Percentiles rank a stretch among this genome's conserved stretches.
phyloP scores from a whole-genome alignment of 2,888 invertebrate genomes.

The Drosophila kokeensis region DNA sequence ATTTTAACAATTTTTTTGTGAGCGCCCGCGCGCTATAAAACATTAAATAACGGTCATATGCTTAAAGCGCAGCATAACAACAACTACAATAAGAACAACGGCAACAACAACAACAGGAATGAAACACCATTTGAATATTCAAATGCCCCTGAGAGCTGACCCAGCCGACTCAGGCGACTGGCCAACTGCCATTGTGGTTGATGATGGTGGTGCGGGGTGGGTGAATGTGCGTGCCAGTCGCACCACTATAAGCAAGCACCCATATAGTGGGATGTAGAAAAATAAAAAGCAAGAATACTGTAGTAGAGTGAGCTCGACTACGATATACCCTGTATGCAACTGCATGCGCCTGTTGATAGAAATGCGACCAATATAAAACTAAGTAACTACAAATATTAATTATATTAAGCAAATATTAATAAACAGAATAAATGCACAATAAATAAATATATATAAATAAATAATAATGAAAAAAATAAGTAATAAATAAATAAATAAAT shows the following conservation, averaged over 20 bases:
- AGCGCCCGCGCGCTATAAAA: constrained; percentile 76
- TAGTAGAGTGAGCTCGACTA: background rate
- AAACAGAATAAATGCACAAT: too few species aligned
- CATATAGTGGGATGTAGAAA: constrained; percentile 44
- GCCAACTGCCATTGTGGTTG: constrained; percentile 35
- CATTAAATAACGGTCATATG: constrained; percentile 79
- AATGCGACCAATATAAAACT: background rate
- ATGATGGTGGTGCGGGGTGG: constrained; percentile 14
- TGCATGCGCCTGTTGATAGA: background rate
- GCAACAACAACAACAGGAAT: background rate
- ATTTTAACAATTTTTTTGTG: constrained; percentile 70
- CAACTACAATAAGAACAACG: constrained; percentile 6
- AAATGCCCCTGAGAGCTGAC: constrained; percentile 75
- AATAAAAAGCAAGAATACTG: constrained; percentile 38
- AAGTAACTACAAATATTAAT: background rate
- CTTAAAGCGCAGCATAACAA: constrained; percentile 71
- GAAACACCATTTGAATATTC: constrained; percentile 75
- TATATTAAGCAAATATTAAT: background rate
- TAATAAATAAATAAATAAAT: background rate
- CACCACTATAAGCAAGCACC: constrained; percentile 23
- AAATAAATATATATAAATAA: too few species aligned
- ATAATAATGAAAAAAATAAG: too few species aligned
- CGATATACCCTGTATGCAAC: background rate
- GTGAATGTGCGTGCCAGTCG: constrained; percentile 51
- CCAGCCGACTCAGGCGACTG: constrained; percentile 39